These are phyloP conservation scores for Trogon melanurus DNA, from an alignment of 2,113 vertebrate species.

Conservation along the genomic window DNA sequence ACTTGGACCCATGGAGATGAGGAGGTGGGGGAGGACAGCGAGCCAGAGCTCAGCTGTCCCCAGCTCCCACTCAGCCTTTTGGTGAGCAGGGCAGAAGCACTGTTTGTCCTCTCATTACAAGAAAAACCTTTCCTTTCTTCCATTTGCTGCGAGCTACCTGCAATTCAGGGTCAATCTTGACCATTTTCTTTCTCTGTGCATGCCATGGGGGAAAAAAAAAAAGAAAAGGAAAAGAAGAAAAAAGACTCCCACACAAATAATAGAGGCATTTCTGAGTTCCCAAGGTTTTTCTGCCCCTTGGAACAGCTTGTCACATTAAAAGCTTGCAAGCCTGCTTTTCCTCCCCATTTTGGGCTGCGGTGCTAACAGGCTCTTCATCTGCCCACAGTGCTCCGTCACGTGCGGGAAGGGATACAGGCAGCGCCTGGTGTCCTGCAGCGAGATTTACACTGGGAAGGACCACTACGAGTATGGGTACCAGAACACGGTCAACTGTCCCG, in stretches of 20 bases:
- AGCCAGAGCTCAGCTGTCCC: not conserved
- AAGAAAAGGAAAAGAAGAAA: no score
- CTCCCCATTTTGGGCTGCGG: not conserved
- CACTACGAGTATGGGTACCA: conserved; percentile 95
- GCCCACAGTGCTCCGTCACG: conserved; percentile 88
- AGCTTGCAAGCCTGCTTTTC: not conserved
- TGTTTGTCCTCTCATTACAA: not conserved
- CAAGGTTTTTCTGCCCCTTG: not conserved
- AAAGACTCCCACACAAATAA: not conserved
- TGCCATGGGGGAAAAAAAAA: no score
- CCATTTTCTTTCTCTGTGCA: not conserved
- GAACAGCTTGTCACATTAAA: not conserved
- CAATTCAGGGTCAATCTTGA: not conserved
- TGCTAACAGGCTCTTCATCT: not conserved
- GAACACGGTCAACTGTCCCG: conserved; percentile 86
- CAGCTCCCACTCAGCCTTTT: not conserved
- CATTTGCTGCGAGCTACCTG: not conserved
- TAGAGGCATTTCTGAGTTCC: not conserved
- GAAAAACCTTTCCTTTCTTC: not conserved
- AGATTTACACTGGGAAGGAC: conserved; percentile 90
- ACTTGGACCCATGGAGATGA: not conserved
- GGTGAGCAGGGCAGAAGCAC: not conserved
- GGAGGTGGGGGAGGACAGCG: not conserved
- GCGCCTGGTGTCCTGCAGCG: conserved; percentile 93
- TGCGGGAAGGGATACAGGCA: conserved; percentile 93